These are phyloP conservation scores for Caenorhabditis sp. DNA, from an alignment of 2,888 invertebrate species.

Conservation along the genomic window DNA sequence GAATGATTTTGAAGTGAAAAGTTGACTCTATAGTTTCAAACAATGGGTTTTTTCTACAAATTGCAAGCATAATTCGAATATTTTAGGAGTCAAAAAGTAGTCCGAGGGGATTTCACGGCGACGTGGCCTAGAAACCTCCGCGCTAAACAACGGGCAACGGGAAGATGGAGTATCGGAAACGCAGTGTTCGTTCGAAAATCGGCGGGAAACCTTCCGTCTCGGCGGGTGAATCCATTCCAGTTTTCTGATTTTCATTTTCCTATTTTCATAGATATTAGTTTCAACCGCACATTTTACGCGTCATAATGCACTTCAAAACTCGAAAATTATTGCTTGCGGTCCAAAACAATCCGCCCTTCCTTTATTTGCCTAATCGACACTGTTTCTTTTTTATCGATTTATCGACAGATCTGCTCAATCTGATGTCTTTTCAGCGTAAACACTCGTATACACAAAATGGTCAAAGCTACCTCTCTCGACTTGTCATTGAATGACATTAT, in stretches of 20 bases:
- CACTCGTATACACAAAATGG: slow-evolving; percentile 25
- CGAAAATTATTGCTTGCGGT: too few relatives aligned
- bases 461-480: slow-evolving; percentile 36
- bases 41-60: background rate
- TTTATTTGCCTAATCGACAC: too few relatives aligned
- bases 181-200: background rate
- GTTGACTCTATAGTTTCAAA: too few relatives aligned
- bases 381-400: too few relatives aligned
- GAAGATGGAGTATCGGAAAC: slow-evolving; percentile 23
- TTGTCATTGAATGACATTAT: slow-evolving; percentile 43
- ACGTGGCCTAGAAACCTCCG: slow-evolving; percentile 22
- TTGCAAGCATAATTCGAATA: slow-evolving; percentile 19
- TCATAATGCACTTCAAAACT: too few relatives aligned
- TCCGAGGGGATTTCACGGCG: slow-evolving; percentile 34
- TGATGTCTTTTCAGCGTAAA: slow-evolving; percentile 15
- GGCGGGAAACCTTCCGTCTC: slow-evolving; percentile 6
- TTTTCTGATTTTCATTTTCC: too few relatives aligned
- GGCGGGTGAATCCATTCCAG: background rate
- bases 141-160: slow-evolving; percentile 28
- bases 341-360: too few relatives aligned
- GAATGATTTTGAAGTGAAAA: too few relatives aligned
- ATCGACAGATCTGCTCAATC: too few relatives aligned
- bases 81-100: slow-evolving; percentile 8
- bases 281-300: too few relatives aligned
- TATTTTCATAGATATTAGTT: too few relatives aligned